Evolutionary conservation across 2,888 invertebrate species (phyloP), one percentile per base, ranked within the genome.

Genomic region (Thera obeliscata): DNA sequence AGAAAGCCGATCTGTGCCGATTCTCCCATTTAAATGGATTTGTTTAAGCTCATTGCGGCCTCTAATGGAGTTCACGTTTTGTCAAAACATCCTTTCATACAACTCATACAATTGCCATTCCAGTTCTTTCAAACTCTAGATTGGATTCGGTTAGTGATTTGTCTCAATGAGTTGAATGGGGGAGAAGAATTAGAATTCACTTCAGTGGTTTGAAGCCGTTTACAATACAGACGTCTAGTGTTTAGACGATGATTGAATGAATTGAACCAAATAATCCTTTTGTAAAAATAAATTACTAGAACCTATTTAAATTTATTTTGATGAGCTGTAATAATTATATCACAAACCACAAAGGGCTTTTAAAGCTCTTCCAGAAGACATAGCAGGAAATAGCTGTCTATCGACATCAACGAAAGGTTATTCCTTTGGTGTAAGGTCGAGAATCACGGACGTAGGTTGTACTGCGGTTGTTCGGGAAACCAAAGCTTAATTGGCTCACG

Each of bases 11-110:
- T 74, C 71, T 57, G 74, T 70, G 46, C 50, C 69, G 74, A 74
- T 57, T 69, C 74, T 67, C 67, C 69, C 65, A 56, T 70, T 74
- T 83, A 80, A 84, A 79, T 76, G 80, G 83, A 84, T 85, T 83
- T 81, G 77, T 78, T 72, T 78, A 76, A 80, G 79, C 80, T 76
- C 65, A 56, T 74, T 72, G 76, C 70, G 67, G 71, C 68, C 70
- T 74, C 73, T 81, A 82, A 86, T 82, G 82, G 81, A 81, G 81
- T 81, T 82, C 81, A 80, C 83, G 83, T 87, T 46, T 86, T 86
- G 83, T 83, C 84, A 81, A 84, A 87, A 87, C 82, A 80, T 79
- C 75, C 69, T 66, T 71, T 69, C 74, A 74, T 77, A 73, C 67
- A 64, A 61, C 60, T 64, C 64, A 64, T 65, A 48, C 70, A 64